Evolutionary conservation across 2,797 vertebrate species (phyloP).

Genomic region (Phalanger gymnotis): DNA sequence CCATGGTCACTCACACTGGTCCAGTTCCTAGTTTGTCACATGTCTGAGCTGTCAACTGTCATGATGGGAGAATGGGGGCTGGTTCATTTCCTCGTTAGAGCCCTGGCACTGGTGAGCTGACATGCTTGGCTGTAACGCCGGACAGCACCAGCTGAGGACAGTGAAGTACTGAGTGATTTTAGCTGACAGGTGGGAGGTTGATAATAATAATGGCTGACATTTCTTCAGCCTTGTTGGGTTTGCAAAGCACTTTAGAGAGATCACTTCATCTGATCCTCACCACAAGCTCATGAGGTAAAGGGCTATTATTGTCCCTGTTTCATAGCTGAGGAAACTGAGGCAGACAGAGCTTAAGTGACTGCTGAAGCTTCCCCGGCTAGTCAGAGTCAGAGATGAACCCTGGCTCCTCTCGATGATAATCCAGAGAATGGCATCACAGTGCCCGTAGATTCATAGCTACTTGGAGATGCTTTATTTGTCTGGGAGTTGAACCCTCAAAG

Average conservation of each 20-base stretch:
- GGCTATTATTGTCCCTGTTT: background rate
- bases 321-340: background rate
- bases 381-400: background rate
- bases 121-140: background rate
- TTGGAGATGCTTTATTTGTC: background rate
- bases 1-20: accelerated
- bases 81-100: background rate
- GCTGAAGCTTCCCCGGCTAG: background rate
- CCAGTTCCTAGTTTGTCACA: background rate
- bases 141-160: background rate
- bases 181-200: background rate
- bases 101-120: background rate
- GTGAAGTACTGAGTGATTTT: background rate
- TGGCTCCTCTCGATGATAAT: background rate
- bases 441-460: background rate
- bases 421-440: background rate
- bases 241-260: background rate
- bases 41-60: background rate
- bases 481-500: background rate
- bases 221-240: background rate
- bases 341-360: background rate
- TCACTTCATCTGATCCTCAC: background rate
- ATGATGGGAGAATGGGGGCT: background rate
- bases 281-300: background rate
- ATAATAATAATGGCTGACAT: background rate